Evolutionary conservation across 2,113 vertebrate species (phyloP).

Genomic region (Alligator sinensis): DNA sequence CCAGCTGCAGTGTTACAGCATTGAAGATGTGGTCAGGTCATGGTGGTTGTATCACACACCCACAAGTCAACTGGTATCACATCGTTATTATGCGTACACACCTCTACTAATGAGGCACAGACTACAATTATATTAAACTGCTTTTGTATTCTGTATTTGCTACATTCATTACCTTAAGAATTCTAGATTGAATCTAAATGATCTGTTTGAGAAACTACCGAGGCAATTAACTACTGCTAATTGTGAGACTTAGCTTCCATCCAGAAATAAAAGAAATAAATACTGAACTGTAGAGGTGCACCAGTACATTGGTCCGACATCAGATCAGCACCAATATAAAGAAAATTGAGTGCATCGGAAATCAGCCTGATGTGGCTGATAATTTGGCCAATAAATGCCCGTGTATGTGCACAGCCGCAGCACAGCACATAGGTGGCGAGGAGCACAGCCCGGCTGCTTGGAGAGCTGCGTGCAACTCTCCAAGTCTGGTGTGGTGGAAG

Average conservation of each 20-base stretch:
- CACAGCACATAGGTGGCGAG: no score
- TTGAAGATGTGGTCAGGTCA: background rate
- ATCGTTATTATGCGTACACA: background rate
- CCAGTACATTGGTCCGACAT: no score
- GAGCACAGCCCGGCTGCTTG: no score
- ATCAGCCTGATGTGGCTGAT: no score
- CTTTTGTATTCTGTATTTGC: background rate
- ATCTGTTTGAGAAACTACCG: background rate
- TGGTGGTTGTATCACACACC: background rate
- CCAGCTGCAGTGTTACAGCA: accelerated
- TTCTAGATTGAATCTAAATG: background rate
- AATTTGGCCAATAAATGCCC: no score
- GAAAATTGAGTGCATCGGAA: no score
- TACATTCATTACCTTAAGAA: background rate
- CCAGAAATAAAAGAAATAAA: background rate
- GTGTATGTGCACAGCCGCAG: no score
- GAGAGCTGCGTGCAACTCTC: no score
- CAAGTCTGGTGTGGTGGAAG: no score
- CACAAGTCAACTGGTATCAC: background rate
- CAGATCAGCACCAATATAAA: no score
- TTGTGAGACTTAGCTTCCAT: background rate
- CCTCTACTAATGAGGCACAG: background rate
- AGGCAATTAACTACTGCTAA: background rate
- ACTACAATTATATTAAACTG: background rate
- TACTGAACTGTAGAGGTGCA: background rate